Base-by-base conservation (phyloP, 1,140 invertebrate genomes). In the Psix sp. region DNA sequence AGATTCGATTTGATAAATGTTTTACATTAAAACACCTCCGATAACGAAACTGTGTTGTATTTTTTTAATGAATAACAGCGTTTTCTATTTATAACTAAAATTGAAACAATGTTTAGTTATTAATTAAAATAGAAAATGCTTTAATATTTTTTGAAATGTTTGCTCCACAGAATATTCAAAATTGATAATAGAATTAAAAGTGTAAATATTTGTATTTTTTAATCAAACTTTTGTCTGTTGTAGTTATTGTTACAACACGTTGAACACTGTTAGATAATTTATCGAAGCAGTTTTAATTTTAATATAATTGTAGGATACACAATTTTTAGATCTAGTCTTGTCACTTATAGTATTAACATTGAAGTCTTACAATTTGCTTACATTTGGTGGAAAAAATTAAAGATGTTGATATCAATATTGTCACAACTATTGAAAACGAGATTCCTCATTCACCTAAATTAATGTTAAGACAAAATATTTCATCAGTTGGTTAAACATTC, bases 11-110 rank as follows among this genome's bases (percentile, higher is more conserved):
- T 26, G 31, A 43, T 14, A 60, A 54, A 29, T 70, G 48, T 70
- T 70, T 62, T 70, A 62, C 62, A 62, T 70, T 62, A 70, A 70
- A 70, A 70, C 56, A 51, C 35, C 13, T 54, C 20, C 48, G 35
- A 35, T 17, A 15, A 38, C 26, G 36, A n/a, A n/a, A n/a, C n/a
- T 15, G 9, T 43, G 26, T 16, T 17, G 9, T 10, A 11, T 18
- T 20, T 42, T 42, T 33, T 14, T 26, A 9, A 42, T 17, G 16
- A 15, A 40, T 24, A 18, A 13, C 24, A 39, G 9, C 11, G 35
- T 33, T 39, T 4, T 24, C 7, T 7, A 24, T 4, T 24, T 24
- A n/a, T n/a, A n/a, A n/a, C n/a, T n/a, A n/a, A 24, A 24, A 24
- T 24, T 24, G 21, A 3, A 24, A 24, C 21, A 11, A 21, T 39